Percentiles rank a stretch among this genome's conserved stretches.
phyloP scores from a whole-genome alignment of 64 coral and sea anemone species.

The Hydrozoanthus tunicans region DNA sequence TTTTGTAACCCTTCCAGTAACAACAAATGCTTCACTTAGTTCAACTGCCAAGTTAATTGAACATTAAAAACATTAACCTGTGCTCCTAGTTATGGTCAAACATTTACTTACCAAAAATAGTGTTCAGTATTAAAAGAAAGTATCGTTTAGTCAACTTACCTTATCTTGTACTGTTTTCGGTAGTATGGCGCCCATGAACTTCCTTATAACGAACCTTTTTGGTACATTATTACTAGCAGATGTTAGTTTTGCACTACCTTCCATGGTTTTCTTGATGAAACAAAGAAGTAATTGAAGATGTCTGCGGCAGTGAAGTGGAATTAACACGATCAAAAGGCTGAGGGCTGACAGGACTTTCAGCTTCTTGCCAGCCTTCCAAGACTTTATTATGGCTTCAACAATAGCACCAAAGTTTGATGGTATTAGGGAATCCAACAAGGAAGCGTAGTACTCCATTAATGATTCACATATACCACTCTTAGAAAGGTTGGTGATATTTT shows the following conservation, averaged over 20 bases:
- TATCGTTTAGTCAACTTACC: conserved; percentile 8
- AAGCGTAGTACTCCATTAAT: conserved; percentile 71
- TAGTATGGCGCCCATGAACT: conserved; percentile 68
- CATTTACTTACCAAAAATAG: too few relatives aligned
- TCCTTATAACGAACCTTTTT: conserved; percentile 63
- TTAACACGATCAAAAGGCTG: conserved; percentile 60
- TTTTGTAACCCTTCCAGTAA: too few relatives aligned
- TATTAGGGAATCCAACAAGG: conserved; percentile 73
- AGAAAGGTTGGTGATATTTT: conserved; percentile 62
- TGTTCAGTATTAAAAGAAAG: not conserved
- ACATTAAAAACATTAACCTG: not conserved
- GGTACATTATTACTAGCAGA: not conserved
- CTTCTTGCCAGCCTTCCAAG: conserved; percentile 40
- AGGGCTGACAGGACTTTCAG: conserved; percentile 38
- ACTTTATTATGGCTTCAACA: conserved; percentile 57
- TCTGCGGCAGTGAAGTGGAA: conserved; percentile 39
- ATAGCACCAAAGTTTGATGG: conserved; percentile 66
- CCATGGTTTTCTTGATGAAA: conserved; percentile 70
- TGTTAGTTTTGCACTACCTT: conserved; percentile 13
- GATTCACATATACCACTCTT: conserved; percentile 76
- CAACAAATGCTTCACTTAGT: not conserved
- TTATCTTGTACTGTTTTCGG: conserved; percentile 53
- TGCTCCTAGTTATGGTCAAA: too few relatives aligned
- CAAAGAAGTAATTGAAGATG: conserved; percentile 73
- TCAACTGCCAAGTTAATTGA: not conserved